Percentiles rank a stretch among this genome's conserved stretches.
phyloP scores from a whole-genome alignment of 2,888 invertebrate genomes.

The Linyphia triangularis region DNA sequence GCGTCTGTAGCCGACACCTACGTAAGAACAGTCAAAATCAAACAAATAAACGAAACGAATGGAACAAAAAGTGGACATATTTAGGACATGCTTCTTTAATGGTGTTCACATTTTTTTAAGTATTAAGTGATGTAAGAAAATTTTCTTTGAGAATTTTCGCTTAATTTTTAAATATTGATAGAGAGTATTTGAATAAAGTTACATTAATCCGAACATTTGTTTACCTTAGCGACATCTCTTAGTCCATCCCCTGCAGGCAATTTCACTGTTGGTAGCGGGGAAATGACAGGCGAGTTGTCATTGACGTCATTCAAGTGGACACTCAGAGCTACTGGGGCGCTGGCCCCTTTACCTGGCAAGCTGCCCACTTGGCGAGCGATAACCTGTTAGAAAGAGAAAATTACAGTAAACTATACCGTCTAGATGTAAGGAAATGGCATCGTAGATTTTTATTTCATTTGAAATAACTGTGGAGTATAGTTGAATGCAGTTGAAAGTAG shows the following conservation, averaged over 20 bases:
- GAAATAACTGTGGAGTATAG: too few species aligned
- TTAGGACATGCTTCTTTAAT: too few species aligned
- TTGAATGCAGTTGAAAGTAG: too few species aligned
- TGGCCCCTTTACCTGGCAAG: slow-evolving; percentile 85
- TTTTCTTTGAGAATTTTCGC: too few species aligned
- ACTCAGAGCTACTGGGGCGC: slow-evolving; percentile 88
- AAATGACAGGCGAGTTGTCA: slow-evolving; percentile 90
- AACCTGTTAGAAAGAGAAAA: slow-evolving; percentile 82
- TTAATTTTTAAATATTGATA: too few species aligned
- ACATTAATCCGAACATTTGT: too few species aligned
- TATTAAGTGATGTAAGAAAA: too few species aligned
- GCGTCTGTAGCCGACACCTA: slow-evolving; percentile 88
- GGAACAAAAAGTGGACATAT: not conserved
- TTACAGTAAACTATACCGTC: not conserved
- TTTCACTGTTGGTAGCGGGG: slow-evolving; percentile 88
- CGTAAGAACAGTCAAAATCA: too few species aligned
- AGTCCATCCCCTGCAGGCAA: slow-evolving; percentile 83
- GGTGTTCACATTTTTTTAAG: too few species aligned
- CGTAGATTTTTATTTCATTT: too few species aligned
- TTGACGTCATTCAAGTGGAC: slow-evolving; percentile 89
- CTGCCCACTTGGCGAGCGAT: slow-evolving; percentile 88
- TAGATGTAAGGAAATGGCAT: not conserved
- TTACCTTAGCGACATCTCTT: slow-evolving; percentile 70
- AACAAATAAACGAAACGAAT: too few species aligned
- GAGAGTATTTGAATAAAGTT: too few species aligned